Evolutionary conservation across 2,797 vertebrate species (phyloP), one percentile per base, ranked within the genome.

Genomic region (Argentina silus): DNA sequence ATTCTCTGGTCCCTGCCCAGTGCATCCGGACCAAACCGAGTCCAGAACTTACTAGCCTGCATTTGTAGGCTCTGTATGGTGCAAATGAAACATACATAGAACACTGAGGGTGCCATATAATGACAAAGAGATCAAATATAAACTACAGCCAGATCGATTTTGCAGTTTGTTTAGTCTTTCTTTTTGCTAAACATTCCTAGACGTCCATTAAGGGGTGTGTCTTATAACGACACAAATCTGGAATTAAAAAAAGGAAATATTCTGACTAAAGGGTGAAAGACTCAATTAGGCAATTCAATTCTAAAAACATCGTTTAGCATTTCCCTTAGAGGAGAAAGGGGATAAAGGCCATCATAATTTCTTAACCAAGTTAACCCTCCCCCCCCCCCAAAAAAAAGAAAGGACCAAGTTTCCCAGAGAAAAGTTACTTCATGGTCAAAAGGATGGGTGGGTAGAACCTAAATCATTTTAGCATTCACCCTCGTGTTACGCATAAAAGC

Each of bases 181-280:
- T 74, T 75, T 21, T 78, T 72, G 74, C 73, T 48, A 90, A 78
- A 93, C 90, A 93, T 93, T 93, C 91, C 91, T 92, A 90, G 88
- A 87, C 61, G 89, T 90, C 90, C 82, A 77, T 88, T 87, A 88
- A 80, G 79, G 86, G 81, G 90, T 67, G 85, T 90, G 91, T 93
- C 92, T 88, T 91, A 92, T 75, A 92, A 94, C 88, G 92, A 93
- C 93, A 89, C 89, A 86, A 88, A 21, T 87, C 71, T 59, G 81
- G 72, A 82, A 70, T 82, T 82, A 82, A 89, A 83, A 90, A 75
- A 86, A 83, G 81, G 80, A 81, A 83, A 82, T 86, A 75, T 87
- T 88, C 78, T 85, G 83, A 80, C 82, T 78, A 61, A 85, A 85
- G 83, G 83, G 83, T 81, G 79, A 73, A 21, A 55, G 19, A 82